phyloP scores from a whole-genome alignment of 2,113 vertebrate species.

The Xyliphius kryptos region DNA sequence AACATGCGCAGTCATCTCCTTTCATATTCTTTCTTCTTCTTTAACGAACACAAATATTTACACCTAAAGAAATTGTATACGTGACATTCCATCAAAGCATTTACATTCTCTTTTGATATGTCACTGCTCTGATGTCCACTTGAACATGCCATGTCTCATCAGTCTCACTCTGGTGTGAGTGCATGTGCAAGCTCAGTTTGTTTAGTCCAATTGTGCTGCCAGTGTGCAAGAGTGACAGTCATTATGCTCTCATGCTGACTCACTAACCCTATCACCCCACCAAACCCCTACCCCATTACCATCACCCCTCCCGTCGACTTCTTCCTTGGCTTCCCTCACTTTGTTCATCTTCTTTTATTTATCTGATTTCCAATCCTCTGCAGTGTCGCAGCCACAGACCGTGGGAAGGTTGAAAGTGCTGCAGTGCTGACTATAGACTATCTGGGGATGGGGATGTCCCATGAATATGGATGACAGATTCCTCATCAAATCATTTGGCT shows the following conservation, averaged over 20 bases:
- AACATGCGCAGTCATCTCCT: conserved; percentile 7
- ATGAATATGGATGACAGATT: conserved; percentile 25
- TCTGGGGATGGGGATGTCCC: conserved; percentile 18
- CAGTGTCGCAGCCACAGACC: conserved; percentile 16
- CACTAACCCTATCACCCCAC: conserved; percentile 54
- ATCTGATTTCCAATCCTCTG: background rate
- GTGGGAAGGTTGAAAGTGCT: conserved; percentile 32
- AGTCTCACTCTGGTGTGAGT: conserved; percentile 22
- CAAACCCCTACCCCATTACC: conserved; percentile 33
- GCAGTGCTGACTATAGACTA: conserved; percentile 21
- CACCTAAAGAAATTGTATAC: conserved; percentile 5
- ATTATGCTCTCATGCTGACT: conserved; percentile 47
- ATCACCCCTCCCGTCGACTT: conserved; percentile 5
- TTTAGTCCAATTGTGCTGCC: conserved; percentile 25
- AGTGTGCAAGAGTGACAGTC: conserved; percentile 31
- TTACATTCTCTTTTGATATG: conserved; percentile 15
- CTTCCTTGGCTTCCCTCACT: background rate
- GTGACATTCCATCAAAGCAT: conserved; percentile 19
- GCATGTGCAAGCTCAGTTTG: conserved; percentile 24
- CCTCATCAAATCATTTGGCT: no score
- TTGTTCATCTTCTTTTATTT: background rate
- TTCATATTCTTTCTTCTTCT: background rate
- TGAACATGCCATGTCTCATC: conserved; percentile 18
- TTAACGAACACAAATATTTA: conserved; percentile 6
- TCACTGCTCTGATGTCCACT: conserved; percentile 22